Evolutionary conservation across 2,797 vertebrate species (phyloP), one percentile per base, ranked within the genome.

Genomic region (Rhincodon typus): DNA sequence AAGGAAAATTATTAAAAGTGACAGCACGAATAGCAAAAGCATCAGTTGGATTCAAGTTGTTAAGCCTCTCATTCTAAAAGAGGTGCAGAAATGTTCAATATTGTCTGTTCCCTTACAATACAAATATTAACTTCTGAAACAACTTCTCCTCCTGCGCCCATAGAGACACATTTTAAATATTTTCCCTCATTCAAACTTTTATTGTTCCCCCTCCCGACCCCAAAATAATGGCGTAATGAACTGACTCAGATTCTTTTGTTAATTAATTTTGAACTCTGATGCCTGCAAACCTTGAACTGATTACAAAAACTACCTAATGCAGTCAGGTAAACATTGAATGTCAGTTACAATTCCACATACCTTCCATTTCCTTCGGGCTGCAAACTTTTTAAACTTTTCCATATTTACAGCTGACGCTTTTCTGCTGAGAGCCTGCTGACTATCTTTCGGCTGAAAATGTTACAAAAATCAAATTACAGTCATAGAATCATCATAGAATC

Each of bases 371-470:
- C 98, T 98, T 95, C 99, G 98, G 96, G 99, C 99, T 96, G 99
- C 99, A 95, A 99, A 99, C 97, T 99, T 99, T 96, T 99, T 99
- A 96, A 99, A 99, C 97, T 99, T 99, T 95, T 99, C 99, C 99
- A 99, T 99, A 97, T 99, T 99, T 96, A 99, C 99, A 1, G 99
- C 99, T 0, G 99, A 99, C 96, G 99, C 99, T 97, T 99, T 99
- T 96, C 99, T 98, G 96, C 99, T 99, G 96, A 99, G 98, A 6
- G 98, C 99, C 96, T 99, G 99, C 82, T 98, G 98, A 1, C 98
- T 99, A 97, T 99, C 99, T 97, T 99, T 99, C 96, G 99, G 99
- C 99, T 99, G 97, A 91, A 50, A 46, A 96, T 10, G 95, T 97
- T 97, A 96, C 46, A 95, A 8, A 27, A 77, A 77, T n/a, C 21